phyloP scores from a whole-genome alignment of 2,113 vertebrate genomes.

The Mystacornis crossleyi region DNA sequence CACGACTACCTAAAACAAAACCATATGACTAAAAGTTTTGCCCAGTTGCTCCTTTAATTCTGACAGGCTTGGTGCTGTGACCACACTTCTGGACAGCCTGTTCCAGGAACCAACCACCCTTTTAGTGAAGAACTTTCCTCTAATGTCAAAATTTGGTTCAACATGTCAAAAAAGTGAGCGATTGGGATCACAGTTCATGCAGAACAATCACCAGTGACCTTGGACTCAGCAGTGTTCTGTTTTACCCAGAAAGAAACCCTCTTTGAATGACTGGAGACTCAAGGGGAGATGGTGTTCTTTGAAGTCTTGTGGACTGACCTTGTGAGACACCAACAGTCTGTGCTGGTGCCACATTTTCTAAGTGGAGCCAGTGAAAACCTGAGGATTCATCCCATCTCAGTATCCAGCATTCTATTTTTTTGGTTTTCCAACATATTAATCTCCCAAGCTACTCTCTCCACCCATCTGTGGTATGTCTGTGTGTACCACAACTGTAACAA shows the following conservation, averaged over 20 bases:
- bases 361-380: not conserved
- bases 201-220: not conserved
- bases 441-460: not conserved
- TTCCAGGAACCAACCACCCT: not conserved
- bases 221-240: not conserved
- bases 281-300: not conserved
- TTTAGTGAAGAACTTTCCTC: not conserved
- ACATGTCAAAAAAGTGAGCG: not conserved
- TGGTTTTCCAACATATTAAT: not conserved
- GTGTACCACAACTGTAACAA: not conserved
- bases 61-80: not conserved
- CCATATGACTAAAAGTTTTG: fast-evolving
- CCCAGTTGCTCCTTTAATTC: not conserved
- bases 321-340: not conserved
- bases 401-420: not conserved
- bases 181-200: not conserved
- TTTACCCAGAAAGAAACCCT: not conserved
- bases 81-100: not conserved
- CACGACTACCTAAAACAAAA: not conserved
- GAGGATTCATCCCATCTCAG: not conserved
- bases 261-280: not conserved
- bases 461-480: not conserved
- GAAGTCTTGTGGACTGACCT: not conserved
- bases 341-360: not conserved
- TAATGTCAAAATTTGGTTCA: not conserved